phyloP scores from a whole-genome alignment of 2,797 vertebrate species.

The Acipenser ruthenus region DNA sequence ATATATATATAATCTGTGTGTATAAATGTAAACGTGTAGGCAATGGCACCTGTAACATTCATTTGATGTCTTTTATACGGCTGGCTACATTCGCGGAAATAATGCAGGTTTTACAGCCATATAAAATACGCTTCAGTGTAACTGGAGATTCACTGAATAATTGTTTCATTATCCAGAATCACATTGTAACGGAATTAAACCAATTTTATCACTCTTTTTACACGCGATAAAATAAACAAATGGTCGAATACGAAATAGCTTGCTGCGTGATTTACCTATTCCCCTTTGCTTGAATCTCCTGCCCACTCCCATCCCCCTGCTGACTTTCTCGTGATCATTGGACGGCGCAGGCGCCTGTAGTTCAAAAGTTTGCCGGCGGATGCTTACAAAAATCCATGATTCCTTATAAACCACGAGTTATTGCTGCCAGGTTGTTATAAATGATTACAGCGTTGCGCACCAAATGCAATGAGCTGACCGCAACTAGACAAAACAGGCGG shows the following conservation, averaged over 20 bases:
- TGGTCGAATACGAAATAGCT: constrained; percentile 28
- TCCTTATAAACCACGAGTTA: constrained; percentile 29
- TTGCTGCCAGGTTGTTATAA: constrained; percentile 29
- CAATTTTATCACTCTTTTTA: constrained; percentile 21
- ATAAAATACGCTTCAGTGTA: constrained; percentile 14
- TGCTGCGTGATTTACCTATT: constrained; percentile 34
- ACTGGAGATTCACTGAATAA: constrained; percentile 25
- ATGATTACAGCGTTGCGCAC: constrained; percentile 17
- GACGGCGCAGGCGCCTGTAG: constrained; percentile 29
- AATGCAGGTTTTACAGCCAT: constrained; percentile 6
- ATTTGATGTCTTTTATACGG: constrained; percentile 1
- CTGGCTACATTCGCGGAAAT: constrained; percentile 1
- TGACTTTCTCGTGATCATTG: constrained; percentile 36
- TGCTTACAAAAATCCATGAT: constrained; percentile 35
- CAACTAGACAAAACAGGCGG: constrained; percentile 13
- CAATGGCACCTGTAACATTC: neutral
- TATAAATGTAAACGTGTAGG: neutral
- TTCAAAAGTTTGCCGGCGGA: constrained; percentile 38
- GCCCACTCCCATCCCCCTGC: constrained; percentile 30
- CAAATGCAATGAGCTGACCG: constrained; percentile 14
- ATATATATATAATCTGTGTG: too few species aligned
- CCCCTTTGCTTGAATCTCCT: constrained; percentile 24
- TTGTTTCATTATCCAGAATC: constrained; percentile 24
- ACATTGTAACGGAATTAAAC: constrained; percentile 33
- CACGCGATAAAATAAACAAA: constrained; percentile 29